These are phyloP conservation scores for Urophycis tenuis DNA, from an alignment of 2,797 vertebrate species.

Conservation along the genomic window DNA sequence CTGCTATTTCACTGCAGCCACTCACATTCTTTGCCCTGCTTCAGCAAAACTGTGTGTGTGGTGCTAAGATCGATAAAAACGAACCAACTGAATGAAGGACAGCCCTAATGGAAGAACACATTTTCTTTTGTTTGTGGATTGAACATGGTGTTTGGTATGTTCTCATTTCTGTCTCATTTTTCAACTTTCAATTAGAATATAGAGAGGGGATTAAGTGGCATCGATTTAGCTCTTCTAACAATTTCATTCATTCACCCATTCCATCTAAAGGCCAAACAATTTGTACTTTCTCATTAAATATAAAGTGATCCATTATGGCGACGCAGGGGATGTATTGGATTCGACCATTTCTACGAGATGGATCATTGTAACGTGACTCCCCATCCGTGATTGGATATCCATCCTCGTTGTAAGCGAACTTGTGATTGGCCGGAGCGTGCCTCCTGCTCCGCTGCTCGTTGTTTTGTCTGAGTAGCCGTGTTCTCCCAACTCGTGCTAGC, in stretches of 20 bases:
- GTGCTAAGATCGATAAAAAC: no score
- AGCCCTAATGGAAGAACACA: neutral
- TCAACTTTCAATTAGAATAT: neutral
- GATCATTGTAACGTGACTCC: slow-evolving; percentile 1
- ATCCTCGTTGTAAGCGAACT: slow-evolving; percentile 9
- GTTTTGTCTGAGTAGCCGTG: slow-evolving; percentile 37
- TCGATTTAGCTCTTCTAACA: neutral
- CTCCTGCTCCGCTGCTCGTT: neutral
- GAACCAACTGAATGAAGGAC: no score
- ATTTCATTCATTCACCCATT: neutral
- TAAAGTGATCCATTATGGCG: neutral
- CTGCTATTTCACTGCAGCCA: neutral
- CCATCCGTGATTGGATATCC: slow-evolving; percentile 14
- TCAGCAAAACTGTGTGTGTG: neutral
- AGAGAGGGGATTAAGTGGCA: neutral
- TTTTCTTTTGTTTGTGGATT: neutral
- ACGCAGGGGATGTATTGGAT: neutral
- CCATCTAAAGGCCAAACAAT: neutral
- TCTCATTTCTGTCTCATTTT: neutral
- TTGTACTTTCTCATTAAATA: neutral
- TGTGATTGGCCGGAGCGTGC: slow-evolving; percentile 9
- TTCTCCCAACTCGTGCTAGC: slow-evolving; percentile 42
- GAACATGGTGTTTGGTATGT: neutral
- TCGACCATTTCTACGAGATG: neutral
- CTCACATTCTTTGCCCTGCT: neutral